phyloP scores from a whole-genome alignment of 2,888 invertebrate genomes.

The Sarcophaga rosellei region DNA sequence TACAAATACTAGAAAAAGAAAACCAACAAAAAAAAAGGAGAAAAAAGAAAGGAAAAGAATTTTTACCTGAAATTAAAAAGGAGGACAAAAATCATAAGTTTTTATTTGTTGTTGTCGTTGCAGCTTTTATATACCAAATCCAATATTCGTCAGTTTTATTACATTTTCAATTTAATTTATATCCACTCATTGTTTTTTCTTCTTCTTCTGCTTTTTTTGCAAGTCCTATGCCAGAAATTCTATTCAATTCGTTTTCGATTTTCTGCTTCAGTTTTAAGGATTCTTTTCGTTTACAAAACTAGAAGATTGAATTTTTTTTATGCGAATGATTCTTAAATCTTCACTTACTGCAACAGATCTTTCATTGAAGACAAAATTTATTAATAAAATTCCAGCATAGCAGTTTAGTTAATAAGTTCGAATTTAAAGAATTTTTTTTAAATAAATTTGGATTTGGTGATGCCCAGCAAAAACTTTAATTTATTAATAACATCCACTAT shows the following conservation, averaged over 20 bases:
- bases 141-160: slow-evolving; percentile 47
- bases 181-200: background rate
- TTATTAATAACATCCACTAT: too few relatives aligned
- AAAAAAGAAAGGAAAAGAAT: slow-evolving; percentile 8
- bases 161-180: slow-evolving; percentile 18
- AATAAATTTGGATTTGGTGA: too few relatives aligned
- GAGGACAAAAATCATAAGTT: slow-evolving; percentile 53
- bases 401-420: too few relatives aligned
- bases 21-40: slow-evolving; percentile 18
- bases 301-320: background rate
- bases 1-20: slow-evolving; percentile 2
- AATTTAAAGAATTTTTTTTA: too few relatives aligned
- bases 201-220: background rate
- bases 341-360: background rate
- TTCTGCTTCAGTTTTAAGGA: background rate
- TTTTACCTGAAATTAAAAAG: slow-evolving; percentile 36
- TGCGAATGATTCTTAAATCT: slow-evolving; percentile 12
- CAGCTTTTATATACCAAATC: slow-evolving; percentile 3
- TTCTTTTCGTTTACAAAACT: background rate
- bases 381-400: background rate
- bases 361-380: background rate
- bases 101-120: slow-evolving; percentile 8
- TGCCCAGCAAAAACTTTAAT: too few relatives aligned
- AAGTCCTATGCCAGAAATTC: background rate
- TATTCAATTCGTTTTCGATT: background rate